Base-by-base conservation (phyloP, 1,140 invertebrate genomes). In the Euborellia annulipes region DNA sequence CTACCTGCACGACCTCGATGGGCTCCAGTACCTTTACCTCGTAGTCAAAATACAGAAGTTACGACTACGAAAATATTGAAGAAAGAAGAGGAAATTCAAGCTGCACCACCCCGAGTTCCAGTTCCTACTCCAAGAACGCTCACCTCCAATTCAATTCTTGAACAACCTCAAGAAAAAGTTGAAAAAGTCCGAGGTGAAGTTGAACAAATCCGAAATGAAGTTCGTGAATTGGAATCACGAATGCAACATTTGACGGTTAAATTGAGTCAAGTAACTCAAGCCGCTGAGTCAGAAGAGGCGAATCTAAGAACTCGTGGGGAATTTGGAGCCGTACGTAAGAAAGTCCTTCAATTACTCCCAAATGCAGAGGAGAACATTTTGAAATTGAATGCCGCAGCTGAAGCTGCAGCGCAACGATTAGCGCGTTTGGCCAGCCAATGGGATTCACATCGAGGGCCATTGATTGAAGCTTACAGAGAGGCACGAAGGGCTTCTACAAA, bases 401-500 rank as follows among this genome's bases (percentile, higher is more conserved):
- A 82, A 49, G 60, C 63, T 13, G 73, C 69, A 52, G 65, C 67
- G 21, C 69, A 72, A 55, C 69, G 73, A 60, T 55, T 84, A 36
- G 60, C 75, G 8, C 68, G 62, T 50, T 62, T 83, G 48, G 72
- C 72, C 3, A 70, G 66, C 41, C 73, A 82, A 52, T 85, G 82
- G 82, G 76, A 82, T 48, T 68, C 73, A 49, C 74, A 78, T 48
- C 65, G 78, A 52, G 64, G 63, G 32, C 75, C 78, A 13, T 61
- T 84, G 11, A 67, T 82, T 44, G 61, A 75, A 48, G 65, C 78
- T 50, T 79, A 76, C 58, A 55, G 72, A 27, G 58, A 66, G 44
- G 65, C 77, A 38, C 70, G 23, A 27, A 27, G 23, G 11, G 23
- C 23, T 27, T 27, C 23, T 27, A 27, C 23, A 6, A 27, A 27